Conservation (phyloP, 2,797 vertebrate genomes). For the Acanthurus leucopareius region DNA sequence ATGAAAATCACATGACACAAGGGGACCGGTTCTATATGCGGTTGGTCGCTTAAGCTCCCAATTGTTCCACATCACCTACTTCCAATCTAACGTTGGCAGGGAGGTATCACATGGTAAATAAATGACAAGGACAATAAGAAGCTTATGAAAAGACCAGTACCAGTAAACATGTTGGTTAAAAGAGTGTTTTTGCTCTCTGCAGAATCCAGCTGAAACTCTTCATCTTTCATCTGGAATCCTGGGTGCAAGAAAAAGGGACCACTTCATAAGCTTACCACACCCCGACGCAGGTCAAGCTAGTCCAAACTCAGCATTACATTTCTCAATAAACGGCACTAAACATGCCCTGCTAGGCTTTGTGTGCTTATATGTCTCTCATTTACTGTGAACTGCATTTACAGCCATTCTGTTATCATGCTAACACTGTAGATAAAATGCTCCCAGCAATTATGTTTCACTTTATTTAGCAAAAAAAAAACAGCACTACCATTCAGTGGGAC, state of each 20-base stretch:
- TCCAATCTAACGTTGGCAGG: constrained; percentile 77
- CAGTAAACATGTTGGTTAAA: constrained; percentile 92
- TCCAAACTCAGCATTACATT: constrained; percentile 77
- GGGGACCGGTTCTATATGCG: constrained; percentile 74
- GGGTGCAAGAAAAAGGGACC: constrained; percentile 89
- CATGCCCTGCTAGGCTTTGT: constrained; percentile 51
- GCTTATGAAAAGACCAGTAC: constrained; percentile 88
- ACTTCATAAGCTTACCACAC: constrained; percentile 87
- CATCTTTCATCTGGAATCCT: constrained; percentile 92
- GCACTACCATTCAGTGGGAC: constrained; percentile 53
- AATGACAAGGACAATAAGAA: constrained; percentile 87
- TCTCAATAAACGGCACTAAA: constrained; percentile 67
- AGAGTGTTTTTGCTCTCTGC: constrained; percentile 91
- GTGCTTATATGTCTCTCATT: constrained; percentile 43
- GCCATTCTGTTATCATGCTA: constrained; percentile 21
- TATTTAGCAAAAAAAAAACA: constrained; percentile 46
- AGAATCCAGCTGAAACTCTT: constrained; percentile 90
- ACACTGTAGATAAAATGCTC: constrained; percentile 68
- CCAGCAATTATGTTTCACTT: constrained; percentile 68
- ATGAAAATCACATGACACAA: constrained; percentile 77
- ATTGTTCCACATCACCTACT: constrained; percentile 81
- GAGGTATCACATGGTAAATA: constrained; percentile 79
- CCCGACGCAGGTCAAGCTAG: constrained; percentile 73
- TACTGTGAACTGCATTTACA: constrained; percentile 45
- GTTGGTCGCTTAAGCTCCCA: constrained; percentile 80